A percentile compares a stretch with the other conserved stretches of the same genome.
Conservation (phyloP, 2,888 invertebrate genomes). For the Tiliacea citrago region DNA sequence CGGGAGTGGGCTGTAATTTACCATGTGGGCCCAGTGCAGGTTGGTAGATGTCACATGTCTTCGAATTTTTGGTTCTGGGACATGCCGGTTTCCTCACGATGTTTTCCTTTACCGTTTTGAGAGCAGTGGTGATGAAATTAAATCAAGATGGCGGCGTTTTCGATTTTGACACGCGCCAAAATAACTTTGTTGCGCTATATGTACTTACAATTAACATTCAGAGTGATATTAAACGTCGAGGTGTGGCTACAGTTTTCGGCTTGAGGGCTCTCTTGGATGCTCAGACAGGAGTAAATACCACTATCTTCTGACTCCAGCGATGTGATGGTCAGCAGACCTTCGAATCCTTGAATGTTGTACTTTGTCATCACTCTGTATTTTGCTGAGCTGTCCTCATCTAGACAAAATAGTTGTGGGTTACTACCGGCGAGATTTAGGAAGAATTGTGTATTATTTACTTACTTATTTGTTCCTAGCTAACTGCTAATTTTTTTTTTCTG, state of each 20-base stretch:
- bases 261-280: conserved; percentile 74
- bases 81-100: too few relatives aligned
- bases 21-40: too few relatives aligned
- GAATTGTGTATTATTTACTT: neutral
- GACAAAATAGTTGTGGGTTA: neutral
- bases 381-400: conserved; percentile 73
- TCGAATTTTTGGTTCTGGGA: too few relatives aligned
- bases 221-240: conserved; percentile 74
- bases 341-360: conserved; percentile 81
- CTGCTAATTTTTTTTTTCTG: neutral
- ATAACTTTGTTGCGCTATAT: too few relatives aligned
- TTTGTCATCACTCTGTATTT: conserved; percentile 82
- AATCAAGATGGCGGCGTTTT: too few relatives aligned
- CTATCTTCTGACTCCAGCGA: conserved; percentile 77
- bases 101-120: too few relatives aligned
- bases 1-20: too few relatives aligned
- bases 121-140: too few relatives aligned
- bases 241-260: conserved; percentile 71
- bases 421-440: neutral
- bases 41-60: too few relatives aligned
- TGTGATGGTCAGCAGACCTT: conserved; percentile 81
- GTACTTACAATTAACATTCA: conserved; percentile 82
- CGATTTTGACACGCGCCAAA: too few relatives aligned
- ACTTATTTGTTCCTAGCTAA: neutral
- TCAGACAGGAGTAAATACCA: conserved; percentile 78